Evolutionary conservation across 2,797 vertebrate genomes (phyloP), one percentile per base, ranked within the genome.

Genomic region (Clarias fuscus): DNA sequence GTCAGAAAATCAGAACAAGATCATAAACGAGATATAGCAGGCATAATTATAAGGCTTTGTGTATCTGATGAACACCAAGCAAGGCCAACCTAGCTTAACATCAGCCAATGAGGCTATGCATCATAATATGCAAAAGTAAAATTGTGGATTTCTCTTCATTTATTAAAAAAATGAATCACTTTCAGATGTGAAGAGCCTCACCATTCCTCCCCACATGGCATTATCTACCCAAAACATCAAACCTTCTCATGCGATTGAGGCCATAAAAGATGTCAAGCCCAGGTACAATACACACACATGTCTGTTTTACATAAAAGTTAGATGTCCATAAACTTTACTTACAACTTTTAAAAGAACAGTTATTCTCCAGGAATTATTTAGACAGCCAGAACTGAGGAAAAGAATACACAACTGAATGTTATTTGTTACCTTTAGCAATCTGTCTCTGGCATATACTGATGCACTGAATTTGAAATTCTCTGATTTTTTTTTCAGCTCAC

Each of bases 181-280:
- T 20, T 3, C 77, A 79, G 77, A 79, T 79, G 30, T 62, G 77
- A 79, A 62, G 77, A 61, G 37, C 58, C 20, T 62, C 77, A 79
- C n/a, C 40, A 40, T 62, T 40, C 20, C 30, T 62, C 27, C 5
- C 30, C 76, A 78, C 37, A 33, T 79, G 15, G 30, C 76, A 40
- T 37, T 24, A 7, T 22, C 33, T 40, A 15, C 40, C 77, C 77
- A 79, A 79, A 79, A 37, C 59, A 40, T 79, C 33, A 62, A 22
- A 62, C 20, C 30, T 40, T 11, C 58, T 79, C 77, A 62, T 62
- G 33, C 58, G 5, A 79, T 14, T 24, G 77, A 79, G 58, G 59
- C 20, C 20, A 61, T 62, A 17, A 79, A 79, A 37, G 33, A 79
- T 40, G 20, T 7, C 77, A 79, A 79, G 33, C 59, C 58, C 30